Evolutionary conservation across 2,113 vertebrate genomes (phyloP), one percentile per base, ranked within the genome.

Genomic region (Rhagologus leucostigma): DNA sequence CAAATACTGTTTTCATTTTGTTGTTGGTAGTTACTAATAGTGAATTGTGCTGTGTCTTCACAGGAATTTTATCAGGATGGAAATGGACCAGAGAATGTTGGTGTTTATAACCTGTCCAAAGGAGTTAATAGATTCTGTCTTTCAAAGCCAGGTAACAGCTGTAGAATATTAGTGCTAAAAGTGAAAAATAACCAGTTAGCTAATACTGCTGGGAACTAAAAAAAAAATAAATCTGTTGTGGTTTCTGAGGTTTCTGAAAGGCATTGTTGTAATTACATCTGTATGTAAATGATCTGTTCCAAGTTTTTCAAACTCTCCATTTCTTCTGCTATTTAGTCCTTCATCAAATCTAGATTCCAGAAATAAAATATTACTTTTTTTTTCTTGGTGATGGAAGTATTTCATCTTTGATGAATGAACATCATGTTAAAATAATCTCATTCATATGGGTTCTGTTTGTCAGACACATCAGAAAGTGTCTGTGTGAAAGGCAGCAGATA

Each of bases 61-160:
- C 97, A 99, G 99, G 99, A 99, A 42, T 99, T 99, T 95, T 99
- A 99, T 96, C 99, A 99, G 96, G 99, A 99, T 94, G 99, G 99
- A 97, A 99, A 98, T 91, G 99, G 98, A 90, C 99, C 99, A 4
- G 99, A 99, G 97, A 99, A 99, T 0, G 99, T 99, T 60, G 99
- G 99, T 53, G 98, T 99, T 95, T 99, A 99, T 97, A 99, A 99
- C 89, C 98, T 99, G 50, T 99, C 99, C 29, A 99, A 99, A 97
- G 99, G 99, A 95, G 98, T 99, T 84, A 99, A 99, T 96, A 99
- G 99, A 73, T 99, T 99, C 97, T 99, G 99, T 95, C 98, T 99
- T 71, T 99, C 99, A 76, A 99, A 99, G 89, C 99, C 99, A 73
- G 99, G 99, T 99, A 96, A 98, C 90, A 90, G n/a, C 27, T 69